phyloP scores from a whole-genome alignment of 2,888 invertebrate species.

The Zygothrica quintamaculata region DNA sequence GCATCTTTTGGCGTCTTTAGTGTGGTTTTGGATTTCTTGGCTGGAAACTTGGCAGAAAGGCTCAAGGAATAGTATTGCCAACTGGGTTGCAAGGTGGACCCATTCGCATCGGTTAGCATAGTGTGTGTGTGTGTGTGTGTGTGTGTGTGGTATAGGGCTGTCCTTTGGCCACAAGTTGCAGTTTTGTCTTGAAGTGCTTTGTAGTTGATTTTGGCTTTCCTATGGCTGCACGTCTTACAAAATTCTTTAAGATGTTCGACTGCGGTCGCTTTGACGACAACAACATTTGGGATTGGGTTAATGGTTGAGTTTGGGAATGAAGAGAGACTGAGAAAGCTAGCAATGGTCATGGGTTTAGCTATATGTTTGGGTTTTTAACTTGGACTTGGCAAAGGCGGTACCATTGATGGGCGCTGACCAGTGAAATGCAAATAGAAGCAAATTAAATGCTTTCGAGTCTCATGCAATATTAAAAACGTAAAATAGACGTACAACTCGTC shows the following conservation, averaged over 20 bases:
- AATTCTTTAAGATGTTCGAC: slow-evolving; percentile 81
- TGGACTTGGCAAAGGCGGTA: slow-evolving; percentile 2
- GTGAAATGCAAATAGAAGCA: slow-evolving; percentile 68
- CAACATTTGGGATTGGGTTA: slow-evolving; percentile 14
- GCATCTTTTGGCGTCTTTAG: slow-evolving; percentile 75
- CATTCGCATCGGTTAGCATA: no score
- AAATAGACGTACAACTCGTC: slow-evolving; percentile 21
- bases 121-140: background rate
- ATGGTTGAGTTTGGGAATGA: background rate
- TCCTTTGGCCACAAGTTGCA: slow-evolving; percentile 56
- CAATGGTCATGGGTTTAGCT: no score
- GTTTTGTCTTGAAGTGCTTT: slow-evolving; percentile 53
- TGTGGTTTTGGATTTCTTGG: slow-evolving; percentile 80
- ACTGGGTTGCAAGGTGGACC: background rate
- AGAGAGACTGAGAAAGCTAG: no score
- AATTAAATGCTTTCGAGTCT: slow-evolving; percentile 54
- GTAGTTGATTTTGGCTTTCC: slow-evolving; percentile 42
- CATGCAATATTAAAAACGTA: slow-evolving; percentile 68
- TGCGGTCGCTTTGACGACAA: slow-evolving; percentile 81
- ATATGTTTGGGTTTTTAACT: background rate
- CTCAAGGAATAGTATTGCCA: slow-evolving; percentile 2
- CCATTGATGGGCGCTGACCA: slow-evolving; percentile 47
- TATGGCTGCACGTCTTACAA: slow-evolving; percentile 65
- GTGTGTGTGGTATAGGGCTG: slow-evolving; percentile 13
- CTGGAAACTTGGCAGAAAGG: slow-evolving; percentile 64